Percentiles rank a stretch among this genome's conserved stretches.
Conservation (phyloP, 2,113 vertebrate species). For the Gobiocypris rarus region DNA sequence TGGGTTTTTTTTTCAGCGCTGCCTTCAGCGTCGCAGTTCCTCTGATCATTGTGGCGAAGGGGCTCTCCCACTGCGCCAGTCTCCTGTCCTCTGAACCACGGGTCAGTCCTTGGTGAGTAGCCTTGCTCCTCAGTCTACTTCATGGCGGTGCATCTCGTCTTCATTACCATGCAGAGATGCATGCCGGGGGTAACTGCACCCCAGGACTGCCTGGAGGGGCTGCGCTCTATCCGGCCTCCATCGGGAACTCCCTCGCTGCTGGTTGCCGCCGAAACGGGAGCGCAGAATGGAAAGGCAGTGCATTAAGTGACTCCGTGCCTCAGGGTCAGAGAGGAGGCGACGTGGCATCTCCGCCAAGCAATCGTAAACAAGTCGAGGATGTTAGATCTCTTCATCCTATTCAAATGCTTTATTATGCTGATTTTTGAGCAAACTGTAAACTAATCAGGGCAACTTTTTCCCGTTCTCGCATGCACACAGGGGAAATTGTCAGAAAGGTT, state of each 20-base stretch:
- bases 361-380: conserved; percentile 74
- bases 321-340: conserved; percentile 73
- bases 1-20: conserved; percentile 60
- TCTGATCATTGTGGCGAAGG: conserved; percentile 77
- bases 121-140: conserved; percentile 73
- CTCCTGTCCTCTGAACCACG: conserved; percentile 72
- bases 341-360: conserved; percentile 59
- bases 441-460: conserved; percentile 72
- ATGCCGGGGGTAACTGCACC: conserved; percentile 73
- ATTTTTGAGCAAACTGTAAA: conserved; percentile 74
- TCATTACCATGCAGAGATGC: conserved; percentile 72
- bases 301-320: conserved; percentile 78
- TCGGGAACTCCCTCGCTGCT: conserved; percentile 71
- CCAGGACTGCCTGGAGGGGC: conserved; percentile 81
- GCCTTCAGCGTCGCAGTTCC: conserved; percentile 70
- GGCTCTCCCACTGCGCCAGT: conserved; percentile 68
- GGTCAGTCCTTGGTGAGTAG: conserved; percentile 78
- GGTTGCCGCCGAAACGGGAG: conserved; percentile 68
- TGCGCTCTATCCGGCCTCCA: conserved; percentile 69
- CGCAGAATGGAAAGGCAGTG: conserved; percentile 38
- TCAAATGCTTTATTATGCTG: conserved; percentile 74
- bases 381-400: conserved; percentile 77
- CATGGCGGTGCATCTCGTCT: conserved; percentile 62
- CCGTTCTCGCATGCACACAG: conserved; percentile 52
- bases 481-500: conserved; percentile 72